phyloP scores from a whole-genome alignment of 2,113 vertebrate species.

The Poeciliopsis occidentalis region DNA sequence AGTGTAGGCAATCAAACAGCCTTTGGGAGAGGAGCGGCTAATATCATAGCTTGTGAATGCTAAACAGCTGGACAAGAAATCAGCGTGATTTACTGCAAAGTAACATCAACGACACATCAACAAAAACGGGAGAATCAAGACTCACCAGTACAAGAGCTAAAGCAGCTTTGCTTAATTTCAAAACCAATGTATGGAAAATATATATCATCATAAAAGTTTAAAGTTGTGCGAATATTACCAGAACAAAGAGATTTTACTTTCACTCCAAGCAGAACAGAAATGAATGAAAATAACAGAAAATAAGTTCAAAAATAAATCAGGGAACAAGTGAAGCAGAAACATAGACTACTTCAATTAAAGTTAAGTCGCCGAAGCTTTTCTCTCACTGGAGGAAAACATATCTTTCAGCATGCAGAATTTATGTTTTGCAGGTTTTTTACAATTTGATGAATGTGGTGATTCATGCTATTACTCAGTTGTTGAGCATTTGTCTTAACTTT shows the following conservation, averaged over 20 bases:
- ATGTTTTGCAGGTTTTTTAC: conserved; percentile 13
- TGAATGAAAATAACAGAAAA: too few species aligned
- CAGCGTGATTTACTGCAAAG: neutral
- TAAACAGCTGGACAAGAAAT: neutral
- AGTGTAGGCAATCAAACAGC: neutral
- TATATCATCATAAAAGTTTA: too few species aligned
- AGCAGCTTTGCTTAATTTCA: too few species aligned
- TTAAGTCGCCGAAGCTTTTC: conserved; percentile 11
- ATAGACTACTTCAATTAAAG: conserved; percentile 7
- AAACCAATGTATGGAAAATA: too few species aligned
- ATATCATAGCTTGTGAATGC: neutral
- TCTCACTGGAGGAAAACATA: conserved; percentile 3
- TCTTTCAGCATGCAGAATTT: conserved; percentile 8
- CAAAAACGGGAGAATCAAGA: too few species aligned
- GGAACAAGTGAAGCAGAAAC: conserved; percentile 11
- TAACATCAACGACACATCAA: neutral
- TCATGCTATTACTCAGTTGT: neutral
- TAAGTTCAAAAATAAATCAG: conserved; percentile 25
- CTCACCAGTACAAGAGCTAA: too few species aligned
- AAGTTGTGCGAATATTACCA: too few species aligned
- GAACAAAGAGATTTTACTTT: too few species aligned
- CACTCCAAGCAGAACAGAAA: too few species aligned
- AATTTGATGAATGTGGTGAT: neutral
- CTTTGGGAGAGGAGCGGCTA: neutral
- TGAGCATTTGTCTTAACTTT: neutral